phyloP scores from a whole-genome alignment of 2,113 vertebrate species.

The Deroptyus accipitrinus region DNA sequence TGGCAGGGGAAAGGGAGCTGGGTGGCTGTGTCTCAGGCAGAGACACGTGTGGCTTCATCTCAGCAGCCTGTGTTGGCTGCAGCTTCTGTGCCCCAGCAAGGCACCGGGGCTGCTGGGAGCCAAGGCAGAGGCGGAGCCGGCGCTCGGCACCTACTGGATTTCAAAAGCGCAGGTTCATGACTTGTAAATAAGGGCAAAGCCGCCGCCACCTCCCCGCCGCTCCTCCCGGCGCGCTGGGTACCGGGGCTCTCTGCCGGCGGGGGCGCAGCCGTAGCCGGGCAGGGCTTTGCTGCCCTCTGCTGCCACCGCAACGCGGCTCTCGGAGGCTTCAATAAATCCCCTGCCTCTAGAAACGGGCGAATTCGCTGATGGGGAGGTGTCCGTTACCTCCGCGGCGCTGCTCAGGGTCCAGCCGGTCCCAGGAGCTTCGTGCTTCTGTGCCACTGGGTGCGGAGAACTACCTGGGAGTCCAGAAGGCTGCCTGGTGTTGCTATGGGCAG shows the following conservation, averaged over 20 bases:
- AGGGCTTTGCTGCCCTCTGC: conserved; percentile 42
- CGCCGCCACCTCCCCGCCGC: rapidly evolving
- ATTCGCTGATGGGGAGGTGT: rapidly evolving
- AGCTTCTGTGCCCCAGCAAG: not conserved
- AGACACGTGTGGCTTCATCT: rapidly evolving
- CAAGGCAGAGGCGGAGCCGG: not conserved
- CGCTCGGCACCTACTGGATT: not conserved
- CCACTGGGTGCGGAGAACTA: rapidly evolving
- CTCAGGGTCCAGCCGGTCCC: not conserved
- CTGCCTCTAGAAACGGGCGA: rapidly evolving
- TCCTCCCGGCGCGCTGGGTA: too few relatives aligned
- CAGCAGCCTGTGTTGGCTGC: not conserved
- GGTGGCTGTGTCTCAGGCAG: not conserved
- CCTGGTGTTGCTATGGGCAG: too few relatives aligned
- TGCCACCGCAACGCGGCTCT: not conserved
- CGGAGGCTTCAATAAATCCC: rapidly evolving
- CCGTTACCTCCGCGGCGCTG: rapidly evolving
- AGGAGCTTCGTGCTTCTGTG: not conserved
- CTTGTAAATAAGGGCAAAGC: not conserved
- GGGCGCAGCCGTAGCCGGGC: not conserved
- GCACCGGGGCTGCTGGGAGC: not conserved
- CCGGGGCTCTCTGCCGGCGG: rapidly evolving
- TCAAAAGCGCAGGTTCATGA: not conserved
- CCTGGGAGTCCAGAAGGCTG: rapidly evolving
- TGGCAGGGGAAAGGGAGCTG: rapidly evolving